Percentiles rank a stretch among this genome's conserved stretches.
These are phyloP conservation scores for Endomychus coccineus DNA, from an alignment of 2,888 invertebrate genomes.

Conservation along the genomic window DNA sequence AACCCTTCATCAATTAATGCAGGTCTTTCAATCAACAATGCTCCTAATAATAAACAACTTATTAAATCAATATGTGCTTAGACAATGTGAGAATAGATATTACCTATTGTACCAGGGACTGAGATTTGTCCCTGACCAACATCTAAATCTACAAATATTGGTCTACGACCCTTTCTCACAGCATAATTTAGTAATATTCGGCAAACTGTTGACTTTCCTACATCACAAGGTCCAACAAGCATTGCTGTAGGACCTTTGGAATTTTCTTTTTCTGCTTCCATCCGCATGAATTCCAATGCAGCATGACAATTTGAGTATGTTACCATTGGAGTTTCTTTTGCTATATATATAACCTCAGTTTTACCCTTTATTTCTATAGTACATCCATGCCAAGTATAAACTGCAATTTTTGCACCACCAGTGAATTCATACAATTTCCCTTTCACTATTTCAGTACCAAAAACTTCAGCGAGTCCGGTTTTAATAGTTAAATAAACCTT, in stretches of 20 bases:
- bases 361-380: constrained; percentile 76
- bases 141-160: constrained; percentile 91
- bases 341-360: constrained; percentile 89
- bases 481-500: constrained; percentile 78
- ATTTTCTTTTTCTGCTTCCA: constrained; percentile 67
- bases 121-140: constrained; percentile 91
- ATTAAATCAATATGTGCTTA: background rate
- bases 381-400: constrained; percentile 96
- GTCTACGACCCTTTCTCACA: constrained; percentile 78
- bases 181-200: constrained; percentile 90
- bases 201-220: constrained; percentile 86
- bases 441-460: constrained; percentile 92
- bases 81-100: background rate
- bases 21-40: constrained; percentile 83
- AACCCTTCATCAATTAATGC: constrained; percentile 94
- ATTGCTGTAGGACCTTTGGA: constrained; percentile 77
- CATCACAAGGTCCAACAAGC: constrained; percentile 91
- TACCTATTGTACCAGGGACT: constrained; percentile 84
- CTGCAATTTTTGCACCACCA: constrained; percentile 87
- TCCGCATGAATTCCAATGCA: constrained; percentile 83
- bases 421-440: constrained; percentile 86
- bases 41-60: constrained; percentile 47
- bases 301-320: constrained; percentile 94
- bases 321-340: constrained; percentile 95
- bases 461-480: constrained; percentile 88